Base-by-base conservation (phyloP, 2,888 invertebrate genomes). In the Clanis bilineata region DNA sequence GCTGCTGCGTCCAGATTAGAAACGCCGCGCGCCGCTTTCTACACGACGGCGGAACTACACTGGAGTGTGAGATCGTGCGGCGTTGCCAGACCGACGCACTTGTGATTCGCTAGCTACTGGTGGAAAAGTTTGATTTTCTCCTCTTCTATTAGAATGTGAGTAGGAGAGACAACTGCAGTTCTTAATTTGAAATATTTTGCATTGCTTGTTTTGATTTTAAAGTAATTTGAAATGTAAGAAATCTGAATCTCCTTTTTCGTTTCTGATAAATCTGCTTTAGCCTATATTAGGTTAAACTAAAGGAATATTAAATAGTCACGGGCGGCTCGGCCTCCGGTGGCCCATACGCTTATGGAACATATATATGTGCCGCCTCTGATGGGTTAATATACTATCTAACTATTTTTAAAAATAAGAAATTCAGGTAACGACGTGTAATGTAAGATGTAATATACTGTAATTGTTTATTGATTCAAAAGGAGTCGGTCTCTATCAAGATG, bases 11-110 rank as follows among this genome's bases (percentile, higher is more conserved):
- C 82, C 81, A 89, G 90, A 90, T 90, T 90, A 90, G 90, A 90
- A 90, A 90, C 89, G 82, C 71, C 80, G 87, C 90, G 90, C 89
- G 82, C 71, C 80, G 87, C 90, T 90, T 90, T 90, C 90, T 89
- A 89, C 81, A 69, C 71, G 70, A 76, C 80, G 88, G 86, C 88
- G 86, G 88, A 76, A 70, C 69, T 82, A 85, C 57, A 62, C 67
- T 83, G 82, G 80, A 81, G 67, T 62, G 65, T 66, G 72, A 85
- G 86, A 68, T 80, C 90, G 56, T 47, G 57, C 56, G 59, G 38
- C 59, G 59, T 59, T 59, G 59, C 59, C 59, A 56, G 45, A 22
- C 36, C 25, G 36, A 32, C 25, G 23, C 36, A 18, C 18, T 25
- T 43, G 41, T 56, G 36, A 23, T 45, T 51, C 28, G 47, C 22